Evolutionary conservation across 2,113 vertebrate genomes (phyloP), one percentile per base, ranked within the genome.

Genomic region (Oxygymnocypris stewartii): DNA sequence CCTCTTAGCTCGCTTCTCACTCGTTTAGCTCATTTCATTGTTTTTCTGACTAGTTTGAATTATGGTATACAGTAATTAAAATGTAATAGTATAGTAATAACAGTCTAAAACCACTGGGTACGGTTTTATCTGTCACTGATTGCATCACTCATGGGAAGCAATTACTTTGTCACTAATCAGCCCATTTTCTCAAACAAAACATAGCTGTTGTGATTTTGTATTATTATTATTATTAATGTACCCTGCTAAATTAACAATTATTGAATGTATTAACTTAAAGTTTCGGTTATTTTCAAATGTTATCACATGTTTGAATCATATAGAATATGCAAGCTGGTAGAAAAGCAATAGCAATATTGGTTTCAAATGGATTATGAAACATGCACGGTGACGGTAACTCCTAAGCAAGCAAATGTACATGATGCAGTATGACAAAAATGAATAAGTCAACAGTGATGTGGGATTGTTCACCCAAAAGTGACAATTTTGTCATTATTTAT

Each of bases 1-100:
- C 82, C 91, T 88, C 75, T 93, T 85, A 89, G 91, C 86, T 61
- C 73, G 85, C 77, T 77, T 54, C 51, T 87, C 79, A 89, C 42
- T 82, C 63, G 9, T 82, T 69, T 71, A 71, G 78, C 40, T 31
- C 71, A 74, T 87, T 87, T 79, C 13, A 20, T 37, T 87, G 73
- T 82, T 84, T 79, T 82, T 74, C 78, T 49, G 44, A 20, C 65
- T 47, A 16, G 10, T 54, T 61, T 85, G 75, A 85, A 37, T 85
- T 79, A 85, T 82, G 61, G 35, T 49, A 82, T 82, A 82, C 80
- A 69, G 80, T 69, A 65, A 49, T 69, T 82, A 82, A 67, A 69
- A 69, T 20, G 80, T 87, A 84, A 74, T 71, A 44, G 42, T 1
- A 37, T 51, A 51, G 16, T 57, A 44, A 79, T 74, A 63, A 61